phyloP scores from a whole-genome alignment of 2,888 invertebrate genomes.

The Temnothorax rugatulus region DNA sequence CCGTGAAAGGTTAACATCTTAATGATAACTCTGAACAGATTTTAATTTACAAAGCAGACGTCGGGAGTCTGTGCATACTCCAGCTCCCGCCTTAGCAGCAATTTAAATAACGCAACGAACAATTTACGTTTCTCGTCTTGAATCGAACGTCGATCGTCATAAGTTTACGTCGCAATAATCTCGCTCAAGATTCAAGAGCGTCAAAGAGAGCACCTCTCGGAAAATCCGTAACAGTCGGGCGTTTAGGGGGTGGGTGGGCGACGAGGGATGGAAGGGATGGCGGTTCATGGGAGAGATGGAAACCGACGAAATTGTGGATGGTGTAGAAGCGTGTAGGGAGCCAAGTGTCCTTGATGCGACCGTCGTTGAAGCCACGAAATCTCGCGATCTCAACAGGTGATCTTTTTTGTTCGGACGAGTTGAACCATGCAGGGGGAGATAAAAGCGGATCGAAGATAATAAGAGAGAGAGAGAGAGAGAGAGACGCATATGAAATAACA shows the following conservation, averaged over 20 bases:
- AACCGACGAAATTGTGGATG: constrained; percentile 79
- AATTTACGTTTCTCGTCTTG: constrained; percentile 50
- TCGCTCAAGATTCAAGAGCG: constrained; percentile 54
- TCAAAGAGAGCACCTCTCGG: constrained; percentile 65
- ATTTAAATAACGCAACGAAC: constrained; percentile 17
- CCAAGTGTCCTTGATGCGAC: constrained; percentile 86
- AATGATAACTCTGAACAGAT: neutral
- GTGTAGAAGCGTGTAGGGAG: constrained; percentile 85
- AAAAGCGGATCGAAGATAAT: constrained; percentile 45
- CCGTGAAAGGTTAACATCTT: constrained; percentile 16
- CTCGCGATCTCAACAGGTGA: constrained; percentile 84
- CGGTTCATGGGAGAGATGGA: constrained; percentile 59
- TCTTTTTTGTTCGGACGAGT: constrained; percentile 67
- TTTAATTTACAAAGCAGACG: constrained; percentile 52
- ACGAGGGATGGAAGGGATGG: constrained; percentile 57
- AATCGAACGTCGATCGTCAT: constrained; percentile 31
- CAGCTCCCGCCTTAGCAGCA: constrained; percentile 76
- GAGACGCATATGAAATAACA: constrained; percentile 48
- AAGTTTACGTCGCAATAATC: constrained; percentile 46
- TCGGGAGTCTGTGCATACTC: constrained; percentile 83
- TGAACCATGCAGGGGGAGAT: constrained; percentile 55
- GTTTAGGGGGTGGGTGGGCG: constrained; percentile 63
- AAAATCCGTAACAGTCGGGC: constrained; percentile 64
- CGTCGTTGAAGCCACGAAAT: constrained; percentile 86
- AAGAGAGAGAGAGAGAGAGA: neutral